These are phyloP conservation scores for Podilymbus podiceps DNA, from an alignment of 2,113 vertebrate genomes.

Conservation along the genomic window DNA sequence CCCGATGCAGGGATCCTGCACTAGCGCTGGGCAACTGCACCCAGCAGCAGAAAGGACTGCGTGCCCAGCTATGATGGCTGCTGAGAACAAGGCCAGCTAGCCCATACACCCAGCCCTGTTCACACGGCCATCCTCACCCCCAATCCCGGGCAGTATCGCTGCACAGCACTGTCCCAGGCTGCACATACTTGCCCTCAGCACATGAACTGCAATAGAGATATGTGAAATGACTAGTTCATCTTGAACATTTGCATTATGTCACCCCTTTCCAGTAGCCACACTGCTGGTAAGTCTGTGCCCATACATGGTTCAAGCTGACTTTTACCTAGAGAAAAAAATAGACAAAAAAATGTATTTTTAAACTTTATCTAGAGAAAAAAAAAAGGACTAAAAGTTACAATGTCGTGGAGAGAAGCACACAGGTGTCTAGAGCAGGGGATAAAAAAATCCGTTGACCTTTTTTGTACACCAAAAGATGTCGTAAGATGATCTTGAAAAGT, in stretches of 20 bases:
- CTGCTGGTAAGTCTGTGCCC: not conserved
- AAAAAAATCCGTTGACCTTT: not conserved
- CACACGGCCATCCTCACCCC: not conserved
- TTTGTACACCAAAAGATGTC: not conserved
- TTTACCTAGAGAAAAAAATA: not conserved
- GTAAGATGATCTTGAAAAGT: not conserved
- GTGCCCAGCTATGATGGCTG: not conserved
- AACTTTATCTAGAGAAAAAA: not conserved
- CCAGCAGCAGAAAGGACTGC: not conserved
- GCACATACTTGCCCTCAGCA: not conserved
- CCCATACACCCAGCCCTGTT: not conserved
- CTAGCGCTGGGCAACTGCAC: rapidly evolving
- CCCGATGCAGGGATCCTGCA: not conserved
- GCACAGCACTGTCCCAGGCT: not conserved
- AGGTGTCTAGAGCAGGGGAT: not conserved
- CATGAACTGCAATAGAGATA: not conserved
- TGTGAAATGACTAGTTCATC: not conserved
- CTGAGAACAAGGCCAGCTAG: not conserved
- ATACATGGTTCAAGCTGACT: not conserved
- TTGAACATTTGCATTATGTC: not conserved
- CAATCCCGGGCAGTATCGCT: not conserved
- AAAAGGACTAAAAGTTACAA: not conserved
- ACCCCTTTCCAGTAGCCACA: rapidly evolving
- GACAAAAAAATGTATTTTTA: not conserved
- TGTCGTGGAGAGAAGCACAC: not conserved